Evolutionary conservation across 2,797 vertebrate species (phyloP), one percentile per base, ranked within the genome.

Genomic region (Molossus alvarezi): DNA sequence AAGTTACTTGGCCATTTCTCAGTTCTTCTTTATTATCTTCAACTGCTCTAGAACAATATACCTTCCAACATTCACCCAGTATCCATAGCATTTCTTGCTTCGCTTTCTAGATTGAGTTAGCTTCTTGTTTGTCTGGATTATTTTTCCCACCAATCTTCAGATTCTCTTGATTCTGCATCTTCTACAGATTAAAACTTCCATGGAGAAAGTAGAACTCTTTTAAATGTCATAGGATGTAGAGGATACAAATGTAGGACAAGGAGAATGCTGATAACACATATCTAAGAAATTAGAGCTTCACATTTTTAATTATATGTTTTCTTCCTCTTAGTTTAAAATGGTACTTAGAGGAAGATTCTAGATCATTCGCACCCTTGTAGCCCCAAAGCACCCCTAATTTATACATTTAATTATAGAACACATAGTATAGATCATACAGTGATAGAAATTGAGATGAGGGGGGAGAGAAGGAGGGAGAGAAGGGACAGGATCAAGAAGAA

Each of bases 301-400:
- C 15, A 67, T 84, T 65, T 64, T 84, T 85, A 80, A 83, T 33
- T 41, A 23, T n/a, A 20, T 45, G 33, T 73, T 85, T 90, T 71
- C 60, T 69, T 93, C 33, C 27, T 33, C 14, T 94, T 72, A 23
- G 1, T 93, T 89, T 80, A 82, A 91, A 77, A 60, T 88, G 53
- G 37, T 37, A 18, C 71, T 37, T 29, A 58, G 5, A 88, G 48
- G 51, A 25, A 76, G 21, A 41, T 10, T 77, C 14, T 73, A 6
- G 4, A 11, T 82, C 23, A 82, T 75, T 94, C 95, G 55, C 2
- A 73, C 65, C 41, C 64, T 94, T 86, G 29, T 29, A 71, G 23
- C 21, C 62, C 41, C 18, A 84, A 60, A 60, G 64, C 25, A 81
- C 20, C 37, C 41, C 48, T 77, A 37, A 86, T 41, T 23, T 21